Conservation (phyloP, 1,140 invertebrate species). For the Zaprionus tsacasi region DNA sequence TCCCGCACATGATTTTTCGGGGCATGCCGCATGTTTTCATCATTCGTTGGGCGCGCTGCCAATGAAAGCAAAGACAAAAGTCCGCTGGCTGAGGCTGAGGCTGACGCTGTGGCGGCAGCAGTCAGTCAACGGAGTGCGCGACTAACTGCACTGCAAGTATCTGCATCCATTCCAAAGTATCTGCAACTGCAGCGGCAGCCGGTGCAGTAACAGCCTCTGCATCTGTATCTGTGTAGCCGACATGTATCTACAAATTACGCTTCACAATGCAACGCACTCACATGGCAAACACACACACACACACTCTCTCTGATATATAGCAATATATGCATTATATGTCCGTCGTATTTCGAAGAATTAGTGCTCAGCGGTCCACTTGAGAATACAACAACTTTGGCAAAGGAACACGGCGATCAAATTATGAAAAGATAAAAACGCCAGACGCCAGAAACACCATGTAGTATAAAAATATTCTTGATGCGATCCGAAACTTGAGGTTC, state of each 20-base stretch:
- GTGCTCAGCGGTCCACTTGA: conserved; percentile 37
- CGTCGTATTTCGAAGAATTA: conserved; percentile 17
- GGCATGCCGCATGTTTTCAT: conserved; percentile 72
- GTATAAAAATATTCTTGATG: conserved; percentile 34
- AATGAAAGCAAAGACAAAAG: conserved; percentile 72
- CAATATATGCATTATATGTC: conserved; percentile 8
- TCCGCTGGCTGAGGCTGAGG: conserved; percentile 39
- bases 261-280: conserved; percentile 27
- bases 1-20: conserved; percentile 52
- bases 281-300: conserved; percentile 8
- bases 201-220: neutral
- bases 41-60: conserved; percentile 75
- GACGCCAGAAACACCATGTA: conserved; percentile 24
- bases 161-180: conserved; percentile 65
- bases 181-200: conserved; percentile 19
- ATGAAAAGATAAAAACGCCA: conserved; percentile 44
- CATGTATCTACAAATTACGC: conserved; percentile 28
- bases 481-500: conserved; percentile 34
- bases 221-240: neutral
- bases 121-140: conserved; percentile 56
- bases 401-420: conserved; percentile 39
- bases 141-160: conserved; percentile 64
- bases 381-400: conserved; percentile 19
- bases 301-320: neutral
- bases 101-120: conserved; percentile 35